Base-by-base conservation (phyloP, 1,140 invertebrate genomes). In the Rhopalosiphum maidis region DNA sequence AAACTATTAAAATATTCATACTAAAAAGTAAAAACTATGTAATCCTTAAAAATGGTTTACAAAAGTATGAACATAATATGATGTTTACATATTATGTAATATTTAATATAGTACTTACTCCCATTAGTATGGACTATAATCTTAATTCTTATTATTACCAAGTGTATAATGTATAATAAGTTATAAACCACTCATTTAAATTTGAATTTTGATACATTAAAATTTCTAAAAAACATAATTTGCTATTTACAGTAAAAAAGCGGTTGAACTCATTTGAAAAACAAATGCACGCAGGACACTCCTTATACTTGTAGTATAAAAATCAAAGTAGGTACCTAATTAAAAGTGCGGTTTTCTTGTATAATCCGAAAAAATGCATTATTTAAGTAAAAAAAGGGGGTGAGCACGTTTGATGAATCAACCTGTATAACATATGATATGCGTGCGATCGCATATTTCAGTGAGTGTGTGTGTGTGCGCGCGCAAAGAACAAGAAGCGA, bases 361-460 rank as follows among this genome's bases (percentile, higher is more conserved):
- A 18, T 77, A 11, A 30, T 18, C n/a, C 15, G 23, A 77, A 77
- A 77, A 77, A 18, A 77, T 77, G 1, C 15, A n/a, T 21, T 68
- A 68, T 68, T 68, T 68, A n/a, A n/a, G 15, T n/a, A n/a, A 18
- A 18, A 30, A 15, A 77, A 15, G 60, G 60, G 60, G 25, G 25
- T n/a, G 15, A 35, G 15, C 15, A 35, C 5, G n/a, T 15, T n/a
- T 77, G 60, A 77, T 30, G 60, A 77, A 77, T 77, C 60, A 77
- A 77, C 60, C 60, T 77, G 30, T 77, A 77, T 77, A 77, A 77
- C n/a, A 77, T n/a, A 77, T n/a, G 60, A 77, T 77, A 77, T 77
- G 60, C 30, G 60, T 77, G 60, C n/a, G 60, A 77, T 77, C 60
- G 60, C n/a, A 77, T 77, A 77, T 77, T 77, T n/a, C 60, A n/a